phyloP scores from a whole-genome alignment of 2,888 invertebrate species.

The Oscheius onirici region DNA sequence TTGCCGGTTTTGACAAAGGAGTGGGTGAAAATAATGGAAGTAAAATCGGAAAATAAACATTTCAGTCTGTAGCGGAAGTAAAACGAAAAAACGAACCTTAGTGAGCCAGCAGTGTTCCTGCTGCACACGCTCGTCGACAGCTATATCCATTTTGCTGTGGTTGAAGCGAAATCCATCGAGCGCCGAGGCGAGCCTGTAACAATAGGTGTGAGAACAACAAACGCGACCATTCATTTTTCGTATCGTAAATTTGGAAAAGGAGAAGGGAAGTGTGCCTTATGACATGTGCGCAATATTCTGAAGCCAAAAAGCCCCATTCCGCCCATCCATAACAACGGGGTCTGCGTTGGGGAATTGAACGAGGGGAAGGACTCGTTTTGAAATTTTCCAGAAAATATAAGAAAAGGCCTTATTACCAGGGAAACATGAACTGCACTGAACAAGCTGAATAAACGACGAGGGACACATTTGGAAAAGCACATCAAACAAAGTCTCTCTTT shows the following conservation, averaged over 20 bases:
- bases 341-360: conserved; percentile 21
- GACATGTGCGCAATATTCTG: conserved; percentile 10
- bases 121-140: conserved; percentile 58
- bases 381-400: too few relatives aligned
- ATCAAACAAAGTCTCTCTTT: neutral
- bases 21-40: too few relatives aligned
- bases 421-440: too few relatives aligned
- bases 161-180: conserved; percentile 65
- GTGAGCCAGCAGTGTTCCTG: conserved; percentile 60
- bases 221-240: neutral
- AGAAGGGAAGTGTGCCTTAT: neutral
- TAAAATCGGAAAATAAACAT: neutral
- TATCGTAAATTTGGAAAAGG: neutral
- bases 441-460: too few relatives aligned
- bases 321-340: conserved; percentile 18
- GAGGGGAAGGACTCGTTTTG: neutral
- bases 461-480: neutral
- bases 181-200: conserved; percentile 64
- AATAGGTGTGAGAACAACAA: neutral
- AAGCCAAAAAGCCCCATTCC: conserved; percentile 24
- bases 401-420: too few relatives aligned
- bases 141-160: conserved; percentile 53
- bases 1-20: too few relatives aligned
- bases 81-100: conserved; percentile 43
- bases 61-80: neutral